phyloP scores from a whole-genome alignment of 2,888 invertebrate genomes.

The Ichneumon xanthorius region DNA sequence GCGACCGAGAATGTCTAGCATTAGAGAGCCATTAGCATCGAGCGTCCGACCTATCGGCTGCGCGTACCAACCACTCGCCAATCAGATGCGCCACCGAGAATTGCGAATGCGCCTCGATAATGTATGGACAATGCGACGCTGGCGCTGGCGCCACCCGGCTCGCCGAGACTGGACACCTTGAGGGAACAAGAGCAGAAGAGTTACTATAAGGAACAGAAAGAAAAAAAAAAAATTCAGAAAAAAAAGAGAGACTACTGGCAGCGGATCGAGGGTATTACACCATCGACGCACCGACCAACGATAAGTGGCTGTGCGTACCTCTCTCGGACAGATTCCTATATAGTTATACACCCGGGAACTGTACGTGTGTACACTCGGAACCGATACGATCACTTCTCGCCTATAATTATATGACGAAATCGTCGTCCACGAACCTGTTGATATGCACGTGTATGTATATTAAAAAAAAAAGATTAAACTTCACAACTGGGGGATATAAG shows the following conservation, averaged over 20 bases:
- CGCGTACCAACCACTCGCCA: neutral
- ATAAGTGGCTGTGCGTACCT: constrained; percentile 17
- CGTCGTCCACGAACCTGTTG: constrained; percentile 43
- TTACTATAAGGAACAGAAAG: neutral
- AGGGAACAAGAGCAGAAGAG: constrained; percentile 23
- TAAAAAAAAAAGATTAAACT: neutral
- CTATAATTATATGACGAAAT: constrained; percentile 52
- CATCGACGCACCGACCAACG: constrained; percentile 32
- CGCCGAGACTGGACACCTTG: constrained; percentile 17
- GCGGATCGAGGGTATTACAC: constrained; percentile 14
- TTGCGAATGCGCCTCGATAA: constrained; percentile 18
- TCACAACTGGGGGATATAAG: neutral
- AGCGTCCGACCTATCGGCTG: neutral
- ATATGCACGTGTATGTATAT: constrained; percentile 12
- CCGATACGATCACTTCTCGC: constrained; percentile 32
- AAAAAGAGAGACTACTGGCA: constrained; percentile 7
- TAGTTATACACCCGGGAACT: constrained; percentile 5
- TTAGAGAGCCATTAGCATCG: constrained; percentile 6
- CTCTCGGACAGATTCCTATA: constrained; percentile 5
- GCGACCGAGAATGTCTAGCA: neutral
- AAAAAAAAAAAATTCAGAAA: neutral
- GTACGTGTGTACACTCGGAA: constrained; percentile 1
- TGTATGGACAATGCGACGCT: constrained; percentile 9
- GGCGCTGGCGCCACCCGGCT: constrained; percentile 44
- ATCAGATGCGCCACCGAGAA: constrained; percentile 5